Evolutionary conservation across 2,888 invertebrate species (phyloP), one percentile per base, ranked within the genome.

Genomic region (Agrypnus murinus): DNA sequence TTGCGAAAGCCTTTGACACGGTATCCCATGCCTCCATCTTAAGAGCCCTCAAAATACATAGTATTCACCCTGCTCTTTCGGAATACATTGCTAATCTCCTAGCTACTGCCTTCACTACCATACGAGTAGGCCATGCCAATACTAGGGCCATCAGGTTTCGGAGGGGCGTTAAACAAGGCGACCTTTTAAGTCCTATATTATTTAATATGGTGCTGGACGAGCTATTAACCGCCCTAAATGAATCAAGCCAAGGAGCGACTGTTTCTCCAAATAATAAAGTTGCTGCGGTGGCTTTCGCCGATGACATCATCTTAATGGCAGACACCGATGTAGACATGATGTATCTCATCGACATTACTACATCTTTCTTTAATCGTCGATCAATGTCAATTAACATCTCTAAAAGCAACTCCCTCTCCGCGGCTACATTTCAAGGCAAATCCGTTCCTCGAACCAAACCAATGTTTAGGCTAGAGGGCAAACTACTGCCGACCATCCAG

Each of bases 151-250:
- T 80, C 6, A 32, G 12, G 7, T 73, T 80, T 31, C 25, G 34
- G 0, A 77, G 82, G 17, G 84, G 85, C 0, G 85, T 86, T 2
- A 79, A 82, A 9, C 86, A 86, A 74, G 86, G 85, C 0, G 84
- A 85, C 69, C 84, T 84, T 0, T 71, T 86, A 9, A 82, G 83
- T 2, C 79, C 80, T 0, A 1, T 78, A 0, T 64, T 79, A 0
- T 79, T 82, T 36, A 79, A 79, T 19, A 15, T 79, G 1, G 75
- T 81, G 0, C 53, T 81, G 12, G 81, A 80, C 45, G 79, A 80
- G 40, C 72, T 80, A 0, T 32, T 79, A 0, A 40, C 10, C 8
- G 1, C 32, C 0, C 66, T 72, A 8, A 74, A 68, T 38, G 12
- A 31, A 4, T 8, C 14, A 0, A 7, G 9, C n/a, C 38, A 14